Base-by-base conservation (phyloP, 2,888 invertebrate genomes). In the Phalera bucephala region DNA sequence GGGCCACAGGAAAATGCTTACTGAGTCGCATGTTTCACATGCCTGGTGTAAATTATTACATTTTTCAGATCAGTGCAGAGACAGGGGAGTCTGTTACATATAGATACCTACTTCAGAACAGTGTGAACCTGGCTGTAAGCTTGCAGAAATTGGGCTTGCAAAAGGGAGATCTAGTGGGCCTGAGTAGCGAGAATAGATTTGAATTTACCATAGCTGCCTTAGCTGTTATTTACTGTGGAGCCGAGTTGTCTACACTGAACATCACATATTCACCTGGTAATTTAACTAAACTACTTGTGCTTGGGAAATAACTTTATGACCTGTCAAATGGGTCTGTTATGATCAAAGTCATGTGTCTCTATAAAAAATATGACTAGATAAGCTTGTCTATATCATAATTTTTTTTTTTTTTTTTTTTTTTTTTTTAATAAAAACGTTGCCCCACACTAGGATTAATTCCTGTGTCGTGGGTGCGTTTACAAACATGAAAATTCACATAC, bases 101-200 rank as follows among this genome's bases (percentile, higher is more conserved):
- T 46, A 75, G 64, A 29, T 62, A 90, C 32, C 85, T 94, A 45
- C 69, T 93, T n/a, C 90, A 91, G 52, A 74, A 79, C 19, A 91
- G 92, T 71, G 88, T 91, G 0, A 89, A 90, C 57, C 59, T 93
- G 12, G 92, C 93, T 2, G 80, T 82, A 32, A 88, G 89, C 51
- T 71, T 94, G 3, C 77, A 74, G 43, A 77, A 78, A 13, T 52
- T 89, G 35, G 92, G 92, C 4, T 57, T 93, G 14, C 82, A 72
- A 39, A 80, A 85, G 33, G 91, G 92, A 10, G 93, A 93, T 66
- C 77, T 91, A 14, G 84, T 94, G 2, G 90, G 91, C 0, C 74
- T 93, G 10, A 92, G 91, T 51, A 91, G 92, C 65, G 93, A 93
- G 63, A 94, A 94, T 64, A 80, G 92, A 39, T 77, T 92, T 53